Evolutionary conservation across 2,888 invertebrate species (phyloP), one percentile per base, ranked within the genome.

Genomic region (Sinopyrophorus schimmeli): DNA sequence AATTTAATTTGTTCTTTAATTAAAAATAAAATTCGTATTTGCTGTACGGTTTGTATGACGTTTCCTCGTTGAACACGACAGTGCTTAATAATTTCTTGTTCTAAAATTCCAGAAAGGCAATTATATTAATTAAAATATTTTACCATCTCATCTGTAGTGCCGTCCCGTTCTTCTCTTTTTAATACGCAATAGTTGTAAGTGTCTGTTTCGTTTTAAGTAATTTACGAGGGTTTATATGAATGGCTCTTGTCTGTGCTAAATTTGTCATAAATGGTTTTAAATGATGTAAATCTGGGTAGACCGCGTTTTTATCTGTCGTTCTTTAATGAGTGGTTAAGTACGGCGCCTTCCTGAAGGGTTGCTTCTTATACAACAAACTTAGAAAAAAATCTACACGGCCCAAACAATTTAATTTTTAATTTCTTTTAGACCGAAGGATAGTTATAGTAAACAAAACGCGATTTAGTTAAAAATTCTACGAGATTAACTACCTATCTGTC

Each of bases 181-280:
- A 32, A 26, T 32, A 14, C 14, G 12, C 5, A 14, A 16, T 18
- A 15, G 21, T 9, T 3, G 16, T 20, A 15, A n/a, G 30, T 37
- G 30, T 26, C 35, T 31, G 30, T 35, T 44, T 42, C 44, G 28
- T 46, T 47, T 44, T 40, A 40, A 48, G 47, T 60, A 58, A 60
- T 60, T 59, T 58, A 55, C 55, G 50, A 50, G 52, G 44, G 44
- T 35, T 46, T 47, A 61, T 63, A 63, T 63, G 63, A 63, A 60
- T 59, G 61, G 54, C 42, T 55, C 53, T 58, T 63, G 61, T 63
- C 63, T 61, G 59, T 52, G 62, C 62, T 65, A 63, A 65, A 65
- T 65, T 65, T 63, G 61, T 63, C 65, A 63, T 64, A 60, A 63
- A 63, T 57, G 53, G 47, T 46, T 57, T 54, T 57, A 60, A 62